A percentile compares a stretch with the other conserved stretches of the same genome.
Evolutionary conservation across 2,113 vertebrate species (phyloP).

Genomic region (Rynchops niger): DNA sequence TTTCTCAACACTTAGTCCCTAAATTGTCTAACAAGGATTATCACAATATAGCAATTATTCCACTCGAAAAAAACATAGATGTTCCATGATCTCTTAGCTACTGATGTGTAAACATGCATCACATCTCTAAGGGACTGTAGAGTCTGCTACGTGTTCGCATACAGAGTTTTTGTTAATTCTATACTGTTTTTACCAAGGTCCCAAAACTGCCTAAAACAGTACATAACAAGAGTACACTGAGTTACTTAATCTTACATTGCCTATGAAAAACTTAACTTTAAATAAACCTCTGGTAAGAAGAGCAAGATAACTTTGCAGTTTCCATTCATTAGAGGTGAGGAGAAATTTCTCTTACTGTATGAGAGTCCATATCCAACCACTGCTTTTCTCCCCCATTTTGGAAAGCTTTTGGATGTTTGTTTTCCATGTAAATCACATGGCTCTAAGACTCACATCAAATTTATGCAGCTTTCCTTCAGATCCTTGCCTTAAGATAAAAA

Average conservation of each 20-base stretch:
- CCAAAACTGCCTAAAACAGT: background rate
- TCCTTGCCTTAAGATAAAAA: slow-evolving; percentile 56
- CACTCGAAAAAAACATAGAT: background rate
- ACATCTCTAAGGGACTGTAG: background rate
- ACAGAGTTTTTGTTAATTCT: background rate
- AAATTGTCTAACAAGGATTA: background rate
- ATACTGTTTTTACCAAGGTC: background rate
- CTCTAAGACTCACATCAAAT: slow-evolving; percentile 25
- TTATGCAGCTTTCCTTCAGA: slow-evolving; percentile 36
- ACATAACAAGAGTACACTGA: background rate
- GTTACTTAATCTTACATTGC: background rate
- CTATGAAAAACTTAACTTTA: background rate
- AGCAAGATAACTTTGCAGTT: background rate
- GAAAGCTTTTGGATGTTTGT: slow-evolving; percentile 20
- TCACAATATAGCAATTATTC: background rate
- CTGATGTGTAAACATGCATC: background rate
- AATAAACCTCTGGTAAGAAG: background rate
- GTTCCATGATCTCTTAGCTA: background rate
- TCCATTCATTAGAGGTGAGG: slow-evolving; percentile 8
- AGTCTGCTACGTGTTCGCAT: accelerated
- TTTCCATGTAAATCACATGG: slow-evolving; percentile 40
- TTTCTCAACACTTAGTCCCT: background rate
- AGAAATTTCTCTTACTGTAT: slow-evolving; percentile 53
- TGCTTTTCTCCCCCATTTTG: slow-evolving; percentile 35
- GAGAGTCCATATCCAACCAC: slow-evolving; percentile 42